Conservation (phyloP, 2,113 vertebrate genomes). For the Geococcyx californianus region DNA sequence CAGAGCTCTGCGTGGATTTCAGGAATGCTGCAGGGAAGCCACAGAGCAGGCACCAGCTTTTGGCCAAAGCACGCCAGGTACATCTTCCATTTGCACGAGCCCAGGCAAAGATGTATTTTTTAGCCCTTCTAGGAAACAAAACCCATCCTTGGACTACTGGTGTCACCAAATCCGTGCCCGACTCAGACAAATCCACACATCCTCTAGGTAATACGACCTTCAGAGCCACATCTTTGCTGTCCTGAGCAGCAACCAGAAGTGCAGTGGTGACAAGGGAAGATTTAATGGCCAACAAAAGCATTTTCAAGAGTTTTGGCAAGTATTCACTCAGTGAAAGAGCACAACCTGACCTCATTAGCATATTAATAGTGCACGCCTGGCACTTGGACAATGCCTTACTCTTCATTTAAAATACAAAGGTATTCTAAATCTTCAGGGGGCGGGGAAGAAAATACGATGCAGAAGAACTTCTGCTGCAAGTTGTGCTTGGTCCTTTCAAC, state of each 20-base stretch:
- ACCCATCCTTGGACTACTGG: neutral
- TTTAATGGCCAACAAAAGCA: neutral
- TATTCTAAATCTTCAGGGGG: slow-evolving; percentile 46
- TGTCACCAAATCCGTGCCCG: neutral
- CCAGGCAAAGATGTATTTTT: accelerated
- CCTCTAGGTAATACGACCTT: neutral
- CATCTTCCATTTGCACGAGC: neutral
- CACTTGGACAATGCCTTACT: slow-evolving; percentile 13
- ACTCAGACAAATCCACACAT: neutral
- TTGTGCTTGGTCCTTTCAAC: neutral
- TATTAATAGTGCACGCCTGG: slow-evolving; percentile 45
- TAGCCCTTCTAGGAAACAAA: neutral
- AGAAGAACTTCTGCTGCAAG: neutral
- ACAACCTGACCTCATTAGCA: slow-evolving; percentile 40
- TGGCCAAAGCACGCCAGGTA: neutral
- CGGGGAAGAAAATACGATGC: neutral
- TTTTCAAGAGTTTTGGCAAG: slow-evolving; percentile 34
- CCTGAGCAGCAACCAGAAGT: neutral
- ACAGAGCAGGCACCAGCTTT: neutral
- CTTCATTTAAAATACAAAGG: slow-evolving; percentile 43
- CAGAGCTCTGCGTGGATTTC: neutral
- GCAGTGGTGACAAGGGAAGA: neutral
- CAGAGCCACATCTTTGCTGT: accelerated
- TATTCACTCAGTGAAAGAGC: neutral
- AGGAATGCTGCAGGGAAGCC: neutral